phyloP scores from a whole-genome alignment of 1,140 invertebrate species.

The Ceratina japonica region DNA sequence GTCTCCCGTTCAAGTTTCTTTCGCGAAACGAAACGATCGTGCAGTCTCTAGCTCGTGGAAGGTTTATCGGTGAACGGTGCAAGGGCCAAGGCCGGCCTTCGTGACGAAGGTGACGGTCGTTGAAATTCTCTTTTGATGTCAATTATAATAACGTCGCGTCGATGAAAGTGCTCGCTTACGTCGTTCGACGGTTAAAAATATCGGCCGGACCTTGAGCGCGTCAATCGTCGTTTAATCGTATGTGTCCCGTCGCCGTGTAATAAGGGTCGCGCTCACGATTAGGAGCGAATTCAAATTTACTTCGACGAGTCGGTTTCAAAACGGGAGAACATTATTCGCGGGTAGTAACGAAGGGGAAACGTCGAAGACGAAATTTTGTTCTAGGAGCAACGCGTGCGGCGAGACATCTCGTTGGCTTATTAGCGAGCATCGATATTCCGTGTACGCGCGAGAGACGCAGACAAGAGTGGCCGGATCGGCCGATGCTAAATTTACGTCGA shows the following conservation, averaged over 20 bases:
- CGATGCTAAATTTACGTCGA: background rate
- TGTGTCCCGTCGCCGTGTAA: too few species aligned
- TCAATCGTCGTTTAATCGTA: too few species aligned
- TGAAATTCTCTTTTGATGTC: constrained; percentile 21
- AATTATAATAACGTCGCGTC: constrained; percentile 32
- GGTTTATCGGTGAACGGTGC: background rate
- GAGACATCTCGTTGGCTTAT: background rate
- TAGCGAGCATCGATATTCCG: background rate
- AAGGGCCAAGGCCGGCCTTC: background rate
- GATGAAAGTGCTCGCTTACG: constrained; percentile 19
- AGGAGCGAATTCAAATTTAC: too few species aligned
- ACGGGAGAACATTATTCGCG: too few species aligned
- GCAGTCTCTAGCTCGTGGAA: background rate
- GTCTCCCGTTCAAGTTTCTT: background rate
- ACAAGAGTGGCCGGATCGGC: background rate
- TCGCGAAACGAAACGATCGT: background rate
- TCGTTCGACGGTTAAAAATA: constrained; percentile 11
- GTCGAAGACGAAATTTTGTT: background rate
- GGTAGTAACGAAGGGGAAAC: too few species aligned
- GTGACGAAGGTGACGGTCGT: constrained; percentile 13
- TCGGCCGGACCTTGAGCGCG: background rate
- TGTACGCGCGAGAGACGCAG: background rate
- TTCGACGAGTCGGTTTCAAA: too few species aligned
- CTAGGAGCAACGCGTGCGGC: background rate
- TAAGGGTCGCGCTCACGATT: too few species aligned